Base-by-base conservation (phyloP, 2,888 invertebrate species). In the Prosapia bicincta region DNA sequence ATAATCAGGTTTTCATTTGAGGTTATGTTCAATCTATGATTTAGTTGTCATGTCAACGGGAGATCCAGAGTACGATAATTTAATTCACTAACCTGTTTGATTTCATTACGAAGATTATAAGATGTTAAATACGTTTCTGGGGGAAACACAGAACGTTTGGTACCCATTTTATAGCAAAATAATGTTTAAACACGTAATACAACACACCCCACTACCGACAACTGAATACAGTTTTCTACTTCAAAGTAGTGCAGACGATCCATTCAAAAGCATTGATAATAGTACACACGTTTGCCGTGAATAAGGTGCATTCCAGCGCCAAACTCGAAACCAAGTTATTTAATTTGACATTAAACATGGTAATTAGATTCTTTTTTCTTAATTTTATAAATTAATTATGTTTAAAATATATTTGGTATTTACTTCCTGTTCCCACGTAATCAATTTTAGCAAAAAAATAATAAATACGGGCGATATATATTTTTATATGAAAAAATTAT, bases 41-140 rank as follows among this genome's bases (percentile, higher is more conserved):
- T 25, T 30, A 20, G 72, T 72, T 72, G 72, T 66, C 66, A 72
- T 72, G 72, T 66, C 72, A 66, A 72, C 72, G 24, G 13, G 15
- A 26, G 7, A 26, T 67, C 10, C 32, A 30, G 32, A n/a, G 20
- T 7, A 30, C 28, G 1, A 65, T 15, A 26, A 70, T 26, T 74
- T 1, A 26, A 13, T 26, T 76, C 26, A 38, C 71, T 70, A 76
- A 81, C 81, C 80, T 81, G 80, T 71, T 80, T 79, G 43, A 81
- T 80, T 76, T 81, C 80, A 71, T 80, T 78, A 32, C 79, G 73
- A 13, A 80, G 76, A 68, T 80, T 80, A 76, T 79, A 81, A 9
- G 80, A 80, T 7, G 81, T 79, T 10, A 80, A 80, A 73, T 81
- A 81, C 20, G 81, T 76, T 38, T 80, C 78, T 26, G 81, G 81